These are phyloP conservation scores for Drosophila meridiana DNA, from an alignment of 2,888 invertebrate genomes.

Conservation along the genomic window DNA sequence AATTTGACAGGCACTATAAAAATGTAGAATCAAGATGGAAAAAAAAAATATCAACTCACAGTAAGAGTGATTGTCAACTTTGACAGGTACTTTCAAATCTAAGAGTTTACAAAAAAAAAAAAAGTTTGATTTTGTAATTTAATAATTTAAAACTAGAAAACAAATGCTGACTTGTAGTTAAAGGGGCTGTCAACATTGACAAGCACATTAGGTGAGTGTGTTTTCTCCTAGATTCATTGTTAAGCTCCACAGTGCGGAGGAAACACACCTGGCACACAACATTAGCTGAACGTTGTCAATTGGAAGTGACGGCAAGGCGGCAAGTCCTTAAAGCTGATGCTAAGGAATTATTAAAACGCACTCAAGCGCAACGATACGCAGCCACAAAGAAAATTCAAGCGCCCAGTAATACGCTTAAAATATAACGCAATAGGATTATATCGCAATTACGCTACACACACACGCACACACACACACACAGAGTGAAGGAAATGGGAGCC, in stretches of 20 bases:
- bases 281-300: conserved; percentile 34
- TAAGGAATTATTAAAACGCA: conserved; percentile 57
- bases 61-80: not conserved
- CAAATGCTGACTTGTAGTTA: not conserved
- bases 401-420: conserved; percentile 54
- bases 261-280: conserved; percentile 25
- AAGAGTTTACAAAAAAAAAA: not conserved
- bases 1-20: not conserved
- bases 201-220: not conserved
- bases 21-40: not conserved
- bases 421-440: conserved; percentile 68
- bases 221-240: not conserved
- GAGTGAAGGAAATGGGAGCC: not conserved
- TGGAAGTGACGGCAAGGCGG: conserved; percentile 39
- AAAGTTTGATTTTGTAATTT: not conserved
- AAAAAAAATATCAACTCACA: not conserved
- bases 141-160: not conserved
- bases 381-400: conserved; percentile 67
- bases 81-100: not conserved
- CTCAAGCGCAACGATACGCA: conserved; percentile 41
- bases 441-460: conserved; percentile 53
- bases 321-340: conserved; percentile 33
- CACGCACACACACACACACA: not conserved
- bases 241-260: conserved; percentile 24
- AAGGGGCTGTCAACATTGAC: not conserved